phyloP scores from a whole-genome alignment of 2,113 vertebrate species.

The Eira barbara region DNA sequence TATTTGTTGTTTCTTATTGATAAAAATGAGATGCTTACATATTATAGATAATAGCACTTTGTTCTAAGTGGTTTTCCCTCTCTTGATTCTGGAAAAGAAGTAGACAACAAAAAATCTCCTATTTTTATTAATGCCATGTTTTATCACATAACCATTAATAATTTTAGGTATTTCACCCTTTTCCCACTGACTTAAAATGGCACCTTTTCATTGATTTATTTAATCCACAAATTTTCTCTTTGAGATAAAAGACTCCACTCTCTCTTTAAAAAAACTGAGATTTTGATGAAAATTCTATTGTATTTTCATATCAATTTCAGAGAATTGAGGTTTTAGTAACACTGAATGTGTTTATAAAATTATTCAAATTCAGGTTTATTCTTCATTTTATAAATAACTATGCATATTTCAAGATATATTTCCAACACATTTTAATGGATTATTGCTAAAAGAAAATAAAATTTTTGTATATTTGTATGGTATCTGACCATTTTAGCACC shows the following conservation, averaged over 20 bases:
- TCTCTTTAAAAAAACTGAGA: not conserved
- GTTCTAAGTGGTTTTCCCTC: not conserved
- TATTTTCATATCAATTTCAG: not conserved
- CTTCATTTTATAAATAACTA: constrained; percentile 1
- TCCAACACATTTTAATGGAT: not conserved
- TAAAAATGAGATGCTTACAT: not conserved
- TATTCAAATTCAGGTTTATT: not conserved
- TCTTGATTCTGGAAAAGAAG: not conserved
- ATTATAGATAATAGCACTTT: not conserved
- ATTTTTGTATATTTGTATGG: not conserved
- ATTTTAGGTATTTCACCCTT: not conserved
- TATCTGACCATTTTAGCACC: not conserved
- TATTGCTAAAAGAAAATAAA: not conserved
- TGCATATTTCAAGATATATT: not conserved
- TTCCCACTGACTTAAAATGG: not conserved
- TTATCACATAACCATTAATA: not conserved
- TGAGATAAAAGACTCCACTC: not conserved
- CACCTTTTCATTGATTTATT: not conserved
- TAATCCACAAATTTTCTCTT: not conserved
- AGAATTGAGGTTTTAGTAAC: not conserved
- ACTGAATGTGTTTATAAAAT: not conserved
- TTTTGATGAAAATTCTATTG: not conserved
- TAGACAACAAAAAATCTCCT: not conserved
- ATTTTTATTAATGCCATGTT: not conserved
- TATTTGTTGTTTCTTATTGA: not conserved